Evolutionary conservation across 1,140 invertebrate species (phyloP).

Genomic region (Drosophila sproati): DNA sequence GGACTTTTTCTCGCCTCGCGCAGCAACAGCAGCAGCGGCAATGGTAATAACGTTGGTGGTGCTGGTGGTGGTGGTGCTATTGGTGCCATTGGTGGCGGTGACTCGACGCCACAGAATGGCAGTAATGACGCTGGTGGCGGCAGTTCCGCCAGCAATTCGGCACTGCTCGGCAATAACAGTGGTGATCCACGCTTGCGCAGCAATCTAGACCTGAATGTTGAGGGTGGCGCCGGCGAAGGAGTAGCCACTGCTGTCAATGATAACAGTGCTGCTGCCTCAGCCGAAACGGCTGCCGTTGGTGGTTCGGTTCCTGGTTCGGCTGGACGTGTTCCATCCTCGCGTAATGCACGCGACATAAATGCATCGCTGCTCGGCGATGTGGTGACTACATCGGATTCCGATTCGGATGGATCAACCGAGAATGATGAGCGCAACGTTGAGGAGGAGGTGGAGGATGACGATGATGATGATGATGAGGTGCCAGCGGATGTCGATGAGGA

Average conservation of each 20-base stretch:
- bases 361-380: slow-evolving; percentile 65
- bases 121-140: slow-evolving; percentile 4
- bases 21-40: slow-evolving; percentile 25
- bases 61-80: not conserved
- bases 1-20: slow-evolving; percentile 66
- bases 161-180: not conserved
- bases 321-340: not conserved
- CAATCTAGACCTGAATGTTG: slow-evolving; percentile 27
- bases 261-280: not conserved
- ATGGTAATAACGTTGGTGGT: not conserved
- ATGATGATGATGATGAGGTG: slow-evolving; percentile 53
- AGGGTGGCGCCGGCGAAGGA: slow-evolving; percentile 9
- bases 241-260: slow-evolving; percentile 18
- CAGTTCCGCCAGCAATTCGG: not conserved
- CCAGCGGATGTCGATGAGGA: slow-evolving; percentile 76
- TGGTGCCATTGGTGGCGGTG: not conserved
- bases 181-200: slow-evolving; percentile 54
- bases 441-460: slow-evolving; percentile 82
- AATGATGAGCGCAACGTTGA: slow-evolving; percentile 84
- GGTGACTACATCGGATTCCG: slow-evolving; percentile 72
- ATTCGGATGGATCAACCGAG: slow-evolving; percentile 84
- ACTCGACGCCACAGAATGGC: slow-evolving; percentile 37
- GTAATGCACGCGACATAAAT: slow-evolving; percentile 46
- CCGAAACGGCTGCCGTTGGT: not conserved
- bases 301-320: not conserved